Evolutionary conservation across 1,140 invertebrate genomes (phyloP).

Genomic region (Temnothorax nylanderi): DNA sequence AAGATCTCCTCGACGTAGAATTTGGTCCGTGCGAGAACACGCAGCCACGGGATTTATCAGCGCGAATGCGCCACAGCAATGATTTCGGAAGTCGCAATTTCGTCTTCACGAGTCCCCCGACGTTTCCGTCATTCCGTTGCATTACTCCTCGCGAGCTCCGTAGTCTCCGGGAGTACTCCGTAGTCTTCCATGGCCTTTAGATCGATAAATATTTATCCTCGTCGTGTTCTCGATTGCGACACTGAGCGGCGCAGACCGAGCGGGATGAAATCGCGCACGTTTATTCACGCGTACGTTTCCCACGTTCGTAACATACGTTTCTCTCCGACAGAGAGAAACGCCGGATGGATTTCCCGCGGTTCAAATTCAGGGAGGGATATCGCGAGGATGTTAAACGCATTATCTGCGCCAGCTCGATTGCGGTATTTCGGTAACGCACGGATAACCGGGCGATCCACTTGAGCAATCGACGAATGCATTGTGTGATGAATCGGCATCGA

Average conservation of each 20-base stretch:
- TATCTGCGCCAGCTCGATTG: slow-evolving; percentile 26
- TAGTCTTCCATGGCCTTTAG: not conserved
- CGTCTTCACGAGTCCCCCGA: not conserved
- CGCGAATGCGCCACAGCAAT: not conserved
- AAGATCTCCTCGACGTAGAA: not conserved
- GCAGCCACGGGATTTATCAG: slow-evolving; percentile 16
- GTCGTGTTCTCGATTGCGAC: slow-evolving; percentile 5
- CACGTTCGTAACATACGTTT: not conserved
- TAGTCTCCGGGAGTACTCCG: not conserved
- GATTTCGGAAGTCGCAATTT: not conserved
- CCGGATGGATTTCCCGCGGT: slow-evolving; percentile 11
- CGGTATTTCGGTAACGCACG: slow-evolving; percentile 29
- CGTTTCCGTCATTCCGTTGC: not conserved
- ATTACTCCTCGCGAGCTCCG: too few species aligned
- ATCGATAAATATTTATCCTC: slow-evolving; percentile 4
- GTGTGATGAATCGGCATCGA: slow-evolving; percentile 29
- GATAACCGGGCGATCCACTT: slow-evolving; percentile 23
- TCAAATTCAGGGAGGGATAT: slow-evolving; percentile 10
- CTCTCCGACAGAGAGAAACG: not conserved
- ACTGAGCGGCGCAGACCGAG: not conserved
- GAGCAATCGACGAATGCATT: slow-evolving; percentile 10
- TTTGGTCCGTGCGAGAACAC: too few species aligned
- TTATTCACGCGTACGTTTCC: slow-evolving; percentile 18
- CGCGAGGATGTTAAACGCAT: slow-evolving; percentile 42
- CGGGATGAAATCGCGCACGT: not conserved